Percentiles rank a stretch among this genome's conserved stretches.
These are phyloP conservation scores for Sphecodes monilicornis DNA, from an alignment of 2,888 invertebrate species.

Conservation along the genomic window DNA sequence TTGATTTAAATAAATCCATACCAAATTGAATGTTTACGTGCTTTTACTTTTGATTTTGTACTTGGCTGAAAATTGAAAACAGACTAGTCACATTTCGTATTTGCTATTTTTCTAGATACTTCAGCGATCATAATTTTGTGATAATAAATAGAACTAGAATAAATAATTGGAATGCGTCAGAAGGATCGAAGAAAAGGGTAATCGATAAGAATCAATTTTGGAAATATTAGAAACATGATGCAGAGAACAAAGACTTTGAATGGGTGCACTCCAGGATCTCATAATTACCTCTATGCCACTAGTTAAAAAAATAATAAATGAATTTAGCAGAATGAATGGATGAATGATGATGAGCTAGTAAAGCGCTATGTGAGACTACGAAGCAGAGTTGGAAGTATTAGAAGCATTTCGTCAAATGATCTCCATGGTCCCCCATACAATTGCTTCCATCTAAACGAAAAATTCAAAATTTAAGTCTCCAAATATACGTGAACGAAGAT, in stretches of 20 bases:
- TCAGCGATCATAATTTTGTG: neutral
- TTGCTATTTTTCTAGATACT: slow-evolving; percentile 52
- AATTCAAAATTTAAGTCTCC: slow-evolving; percentile 64
- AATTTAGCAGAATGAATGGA: slow-evolving; percentile 80
- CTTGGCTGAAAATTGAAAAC: slow-evolving; percentile 74
- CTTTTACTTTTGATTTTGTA: slow-evolving; percentile 68
- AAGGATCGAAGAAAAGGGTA: neutral
- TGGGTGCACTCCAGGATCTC: slow-evolving; percentile 54
- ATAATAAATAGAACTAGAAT: slow-evolving; percentile 14
- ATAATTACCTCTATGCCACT: slow-evolving; percentile 83
- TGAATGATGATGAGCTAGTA: slow-evolving; percentile 78
- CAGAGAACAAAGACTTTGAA: slow-evolving; percentile 10
- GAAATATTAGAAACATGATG: slow-evolving; percentile 16
- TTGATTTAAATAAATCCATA: slow-evolving; percentile 57
- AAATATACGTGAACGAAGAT: slow-evolving; percentile 7
- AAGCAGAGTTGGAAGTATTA: slow-evolving; percentile 82
- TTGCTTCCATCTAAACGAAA: slow-evolving; percentile 83
- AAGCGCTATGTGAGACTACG: slow-evolving; percentile 83
- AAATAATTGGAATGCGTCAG: neutral
- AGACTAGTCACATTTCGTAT: slow-evolving; percentile 46
- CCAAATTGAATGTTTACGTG: slow-evolving; percentile 68
- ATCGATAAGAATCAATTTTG: neutral
- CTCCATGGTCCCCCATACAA: slow-evolving; percentile 83
- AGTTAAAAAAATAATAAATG: slow-evolving; percentile 80
- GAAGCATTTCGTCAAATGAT: slow-evolving; percentile 82